Evolutionary conservation across 2,888 invertebrate species (phyloP).

Genomic region (Nasonia oneida): DNA sequence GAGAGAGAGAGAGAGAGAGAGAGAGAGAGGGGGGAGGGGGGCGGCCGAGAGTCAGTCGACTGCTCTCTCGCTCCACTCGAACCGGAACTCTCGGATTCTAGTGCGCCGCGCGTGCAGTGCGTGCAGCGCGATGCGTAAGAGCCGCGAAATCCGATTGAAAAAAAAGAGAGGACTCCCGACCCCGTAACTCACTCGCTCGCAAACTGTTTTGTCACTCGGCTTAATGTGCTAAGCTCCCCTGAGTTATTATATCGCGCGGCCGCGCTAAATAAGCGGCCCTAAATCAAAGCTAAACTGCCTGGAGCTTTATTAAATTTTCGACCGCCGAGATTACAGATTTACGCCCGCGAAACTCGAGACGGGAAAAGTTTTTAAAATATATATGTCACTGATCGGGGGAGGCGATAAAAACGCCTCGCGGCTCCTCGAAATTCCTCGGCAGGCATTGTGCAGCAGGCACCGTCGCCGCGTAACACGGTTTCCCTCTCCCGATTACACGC

Average conservation of each 20-base stretch:
- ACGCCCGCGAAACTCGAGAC: neutral
- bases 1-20: neutral
- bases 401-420: neutral
- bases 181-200: slow-evolving; percentile 52
- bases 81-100: slow-evolving; percentile 1
- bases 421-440: neutral
- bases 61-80: neutral
- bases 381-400: neutral
- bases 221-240: slow-evolving; percentile 38
- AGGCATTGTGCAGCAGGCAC: neutral
- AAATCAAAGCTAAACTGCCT: slow-evolving; percentile 39
- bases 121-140: no score
- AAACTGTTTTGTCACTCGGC: slow-evolving; percentile 55
- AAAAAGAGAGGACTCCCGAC: neutral
- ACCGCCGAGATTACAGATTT: neutral
- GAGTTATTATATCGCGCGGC: slow-evolving; percentile 31
- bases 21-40: neutral
- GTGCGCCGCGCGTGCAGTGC: neutral
- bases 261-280: slow-evolving; percentile 13
- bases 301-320: slow-evolving; percentile 47
- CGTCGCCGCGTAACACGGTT: neutral
- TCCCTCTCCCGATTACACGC: slow-evolving; percentile 25
- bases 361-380: neutral
- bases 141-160: no score
- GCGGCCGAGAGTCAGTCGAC: slow-evolving; percentile 3